Percentiles rank a stretch among this genome's conserved stretches.
phyloP scores from a whole-genome alignment of 1,140 invertebrate genomes.

The Trinorchestia longiramus region DNA sequence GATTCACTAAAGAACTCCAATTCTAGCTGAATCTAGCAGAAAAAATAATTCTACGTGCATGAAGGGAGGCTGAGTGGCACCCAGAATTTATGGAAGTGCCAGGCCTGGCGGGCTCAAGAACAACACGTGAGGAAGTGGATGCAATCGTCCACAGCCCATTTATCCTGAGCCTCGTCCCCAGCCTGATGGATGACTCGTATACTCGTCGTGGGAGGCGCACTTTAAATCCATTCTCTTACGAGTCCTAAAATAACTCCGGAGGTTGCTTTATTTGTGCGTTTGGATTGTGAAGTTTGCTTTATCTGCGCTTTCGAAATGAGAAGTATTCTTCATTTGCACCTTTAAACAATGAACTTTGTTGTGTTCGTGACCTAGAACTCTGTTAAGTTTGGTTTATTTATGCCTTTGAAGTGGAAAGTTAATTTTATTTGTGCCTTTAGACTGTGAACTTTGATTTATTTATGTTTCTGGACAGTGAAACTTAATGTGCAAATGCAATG shows the following conservation, averaged over 20 bases:
- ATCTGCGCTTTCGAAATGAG: too few relatives aligned
- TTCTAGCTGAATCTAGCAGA: neutral
- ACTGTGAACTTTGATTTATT: too few relatives aligned
- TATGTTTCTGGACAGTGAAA: too few relatives aligned
- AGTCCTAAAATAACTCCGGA: neutral
- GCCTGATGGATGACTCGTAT: neutral
- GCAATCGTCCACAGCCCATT: conserved; percentile 45
- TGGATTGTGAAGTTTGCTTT: too few relatives aligned
- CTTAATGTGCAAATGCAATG: neutral
- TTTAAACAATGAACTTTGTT: too few relatives aligned
- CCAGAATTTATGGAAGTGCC: conserved; percentile 14
- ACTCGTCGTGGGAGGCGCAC: neutral
- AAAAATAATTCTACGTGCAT: neutral
- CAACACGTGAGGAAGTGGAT: conserved; percentile 39
- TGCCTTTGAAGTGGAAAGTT: too few relatives aligned
- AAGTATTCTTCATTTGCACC: too few relatives aligned
- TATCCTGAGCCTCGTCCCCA: conserved; percentile 17
- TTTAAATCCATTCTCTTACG: neutral
- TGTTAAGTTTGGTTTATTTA: too few relatives aligned
- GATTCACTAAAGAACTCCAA: neutral
- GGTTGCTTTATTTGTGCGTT: neutral
- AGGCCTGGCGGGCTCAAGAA: neutral
- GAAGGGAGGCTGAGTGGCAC: neutral
- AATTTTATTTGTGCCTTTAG: too few relatives aligned
- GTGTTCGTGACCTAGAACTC: too few relatives aligned